phyloP scores from a whole-genome alignment of 1,140 invertebrate genomes.

The Drosophila repleta region DNA sequence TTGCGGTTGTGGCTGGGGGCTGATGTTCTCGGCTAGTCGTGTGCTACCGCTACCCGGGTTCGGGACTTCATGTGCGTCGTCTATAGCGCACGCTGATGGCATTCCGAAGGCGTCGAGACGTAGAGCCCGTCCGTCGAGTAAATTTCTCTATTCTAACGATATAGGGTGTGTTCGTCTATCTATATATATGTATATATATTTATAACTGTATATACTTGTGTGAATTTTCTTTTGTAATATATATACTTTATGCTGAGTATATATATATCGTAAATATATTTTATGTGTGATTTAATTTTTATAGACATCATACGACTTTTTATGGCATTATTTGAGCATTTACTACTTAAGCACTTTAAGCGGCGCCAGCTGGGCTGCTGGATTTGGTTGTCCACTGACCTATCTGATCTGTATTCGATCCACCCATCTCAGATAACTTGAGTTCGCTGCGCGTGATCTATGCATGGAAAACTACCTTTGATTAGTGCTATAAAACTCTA shows the following conservation, averaged over 20 bases:
- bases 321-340: slow-evolving; percentile 21
- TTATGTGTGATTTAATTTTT: slow-evolving; percentile 27
- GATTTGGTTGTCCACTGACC: background rate
- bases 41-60: slow-evolving; percentile 4
- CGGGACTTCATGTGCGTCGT: slow-evolving; percentile 9
- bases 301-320: slow-evolving; percentile 40
- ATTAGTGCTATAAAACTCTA: background rate
- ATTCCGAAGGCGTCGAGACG: slow-evolving; percentile 26
- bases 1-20: background rate
- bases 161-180: slow-evolving; percentile 12
- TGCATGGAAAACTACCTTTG: slow-evolving; percentile 1
- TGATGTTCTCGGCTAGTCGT: background rate
- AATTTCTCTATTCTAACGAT: slow-evolving; percentile 33
- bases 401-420: background rate
- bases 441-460: background rate
- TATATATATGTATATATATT: slow-evolving; percentile 10
- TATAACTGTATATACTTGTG: slow-evolving; percentile 2
- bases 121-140: slow-evolving; percentile 26
- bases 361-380: no score
- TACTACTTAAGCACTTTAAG: background rate
- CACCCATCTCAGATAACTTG: slow-evolving; percentile 17
- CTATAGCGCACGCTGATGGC: slow-evolving; percentile 31
- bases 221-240: slow-evolving; percentile 25
- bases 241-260: slow-evolving; percentile 20
- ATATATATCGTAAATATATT: slow-evolving; percentile 27